Evolutionary conservation across 2,888 invertebrate species (phyloP).

Genomic region (Melikaiella ostensackeni): DNA sequence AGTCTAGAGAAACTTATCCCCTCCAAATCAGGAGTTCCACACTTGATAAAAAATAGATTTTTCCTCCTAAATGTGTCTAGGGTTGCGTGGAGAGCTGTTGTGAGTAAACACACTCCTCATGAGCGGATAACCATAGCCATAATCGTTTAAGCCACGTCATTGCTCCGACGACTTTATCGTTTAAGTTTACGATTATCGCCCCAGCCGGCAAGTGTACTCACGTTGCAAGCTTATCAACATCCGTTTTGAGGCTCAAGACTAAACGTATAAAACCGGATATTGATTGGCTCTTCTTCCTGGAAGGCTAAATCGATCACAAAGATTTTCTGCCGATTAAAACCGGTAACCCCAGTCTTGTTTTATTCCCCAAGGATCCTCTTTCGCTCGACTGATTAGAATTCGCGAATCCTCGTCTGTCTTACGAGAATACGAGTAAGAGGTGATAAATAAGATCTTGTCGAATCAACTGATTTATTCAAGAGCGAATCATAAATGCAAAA

Average conservation of each 20-base stretch:
- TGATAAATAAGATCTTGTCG: conserved; percentile 7
- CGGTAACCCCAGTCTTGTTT: neutral
- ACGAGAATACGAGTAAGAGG: neutral
- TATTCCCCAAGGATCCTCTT: neutral
- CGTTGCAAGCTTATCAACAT: conserved; percentile 30
- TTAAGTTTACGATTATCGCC: conserved; percentile 19
- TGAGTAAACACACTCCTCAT: neutral
- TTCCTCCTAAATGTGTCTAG: neutral
- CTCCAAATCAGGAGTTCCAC: too few species aligned
- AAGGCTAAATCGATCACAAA: neutral
- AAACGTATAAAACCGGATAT: conserved; percentile 5
- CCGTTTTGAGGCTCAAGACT: neutral
- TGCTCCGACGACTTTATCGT: conserved; percentile 23
- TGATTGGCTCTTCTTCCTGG: neutral
- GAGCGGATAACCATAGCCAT: conserved; percentile 9
- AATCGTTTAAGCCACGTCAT: conserved; percentile 26
- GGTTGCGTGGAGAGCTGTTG: neutral
- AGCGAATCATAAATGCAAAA: conserved; percentile 2
- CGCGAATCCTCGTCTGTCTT: neutral
- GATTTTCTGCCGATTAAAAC: neutral
- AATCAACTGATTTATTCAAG: conserved; percentile 15
- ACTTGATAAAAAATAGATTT: too few species aligned
- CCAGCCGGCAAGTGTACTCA: neutral
- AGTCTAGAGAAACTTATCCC: neutral
- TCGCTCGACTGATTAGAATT: neutral